phyloP scores from a whole-genome alignment of 1,140 invertebrate genomes.

The Pinna nobilis region DNA sequence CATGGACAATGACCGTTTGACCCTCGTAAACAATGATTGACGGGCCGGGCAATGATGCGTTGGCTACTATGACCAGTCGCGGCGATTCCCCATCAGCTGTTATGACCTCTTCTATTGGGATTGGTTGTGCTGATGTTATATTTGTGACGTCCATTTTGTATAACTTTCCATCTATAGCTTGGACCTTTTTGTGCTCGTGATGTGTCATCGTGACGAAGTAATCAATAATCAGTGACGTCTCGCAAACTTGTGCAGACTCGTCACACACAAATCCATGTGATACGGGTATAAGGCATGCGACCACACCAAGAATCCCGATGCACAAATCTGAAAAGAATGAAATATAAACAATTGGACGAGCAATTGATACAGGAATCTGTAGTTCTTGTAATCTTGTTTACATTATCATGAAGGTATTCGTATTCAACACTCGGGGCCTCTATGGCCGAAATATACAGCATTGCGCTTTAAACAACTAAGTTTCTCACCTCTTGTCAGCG shows the following conservation, averaged over 20 bases:
- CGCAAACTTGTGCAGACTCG: slow-evolving; percentile 21
- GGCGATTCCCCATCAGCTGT: slow-evolving; percentile 60
- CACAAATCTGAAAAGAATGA: too few relatives aligned
- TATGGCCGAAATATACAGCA: too few relatives aligned
- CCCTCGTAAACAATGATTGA: slow-evolving; percentile 85
- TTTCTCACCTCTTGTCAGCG: too few relatives aligned
- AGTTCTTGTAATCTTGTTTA: too few relatives aligned
- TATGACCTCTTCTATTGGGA: slow-evolving; percentile 56
- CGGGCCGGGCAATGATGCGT: slow-evolving; percentile 66
- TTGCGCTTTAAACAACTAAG: too few relatives aligned
- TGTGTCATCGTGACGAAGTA: slow-evolving; percentile 60
- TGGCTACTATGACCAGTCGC: slow-evolving; percentile 52
- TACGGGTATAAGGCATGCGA: too few relatives aligned
- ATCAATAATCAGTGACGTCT: slow-evolving; percentile 41
- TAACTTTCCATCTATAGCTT: slow-evolving; percentile 51
- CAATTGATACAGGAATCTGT: too few relatives aligned
- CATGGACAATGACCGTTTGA: slow-evolving; percentile 89
- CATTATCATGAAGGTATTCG: too few relatives aligned
- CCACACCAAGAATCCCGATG: too few relatives aligned
- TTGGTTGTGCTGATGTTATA: slow-evolving; percentile 35
- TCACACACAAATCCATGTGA: too few relatives aligned
- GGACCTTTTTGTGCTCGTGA: slow-evolving; percentile 33
- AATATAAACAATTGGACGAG: too few relatives aligned
- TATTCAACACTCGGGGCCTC: too few relatives aligned
- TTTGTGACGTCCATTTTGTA: slow-evolving; percentile 57